Evolutionary conservation across 2,797 vertebrate genomes (phyloP).

Genomic region (Vespertilio murinus): DNA sequence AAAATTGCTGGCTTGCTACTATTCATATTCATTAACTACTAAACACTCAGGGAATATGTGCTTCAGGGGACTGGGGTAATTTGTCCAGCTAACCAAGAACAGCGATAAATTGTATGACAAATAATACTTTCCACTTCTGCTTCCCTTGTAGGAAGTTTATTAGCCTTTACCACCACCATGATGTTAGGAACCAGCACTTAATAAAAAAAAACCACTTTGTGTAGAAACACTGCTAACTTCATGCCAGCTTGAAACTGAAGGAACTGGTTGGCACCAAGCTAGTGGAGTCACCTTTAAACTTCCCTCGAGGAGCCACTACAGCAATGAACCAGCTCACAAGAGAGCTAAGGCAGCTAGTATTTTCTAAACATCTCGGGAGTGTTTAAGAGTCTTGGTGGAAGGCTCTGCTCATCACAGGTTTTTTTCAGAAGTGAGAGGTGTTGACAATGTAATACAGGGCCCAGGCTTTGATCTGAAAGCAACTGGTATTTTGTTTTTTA

Average conservation of each 20-base stretch:
- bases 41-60: slow-evolving; percentile 63
- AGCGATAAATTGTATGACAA: slow-evolving; percentile 72
- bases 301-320: background rate
- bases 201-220: slow-evolving; percentile 64
- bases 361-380: background rate
- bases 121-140: slow-evolving; percentile 75
- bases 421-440: background rate
- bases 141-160: slow-evolving; percentile 78
- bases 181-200: slow-evolving; percentile 66
- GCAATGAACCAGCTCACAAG: background rate
- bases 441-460: background rate
- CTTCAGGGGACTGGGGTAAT: slow-evolving; percentile 72
- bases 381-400: background rate
- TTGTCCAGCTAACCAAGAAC: slow-evolving; percentile 66
- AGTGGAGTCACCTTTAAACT: background rate
- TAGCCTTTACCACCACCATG: slow-evolving; percentile 74
- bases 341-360: background rate
- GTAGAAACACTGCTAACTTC: slow-evolving; percentile 39
- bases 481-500: background rate
- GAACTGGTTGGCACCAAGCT: background rate
- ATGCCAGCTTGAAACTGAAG: background rate
- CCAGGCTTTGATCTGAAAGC: slow-evolving; percentile 11
- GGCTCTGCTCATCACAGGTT: background rate
- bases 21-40: slow-evolving; percentile 80
- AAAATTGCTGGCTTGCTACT: slow-evolving; percentile 66